Percentiles rank a stretch among this genome's conserved stretches.
Evolutionary conservation across 2,113 vertebrate genomes (phyloP).

Genomic region (Catagonus wagneri): DNA sequence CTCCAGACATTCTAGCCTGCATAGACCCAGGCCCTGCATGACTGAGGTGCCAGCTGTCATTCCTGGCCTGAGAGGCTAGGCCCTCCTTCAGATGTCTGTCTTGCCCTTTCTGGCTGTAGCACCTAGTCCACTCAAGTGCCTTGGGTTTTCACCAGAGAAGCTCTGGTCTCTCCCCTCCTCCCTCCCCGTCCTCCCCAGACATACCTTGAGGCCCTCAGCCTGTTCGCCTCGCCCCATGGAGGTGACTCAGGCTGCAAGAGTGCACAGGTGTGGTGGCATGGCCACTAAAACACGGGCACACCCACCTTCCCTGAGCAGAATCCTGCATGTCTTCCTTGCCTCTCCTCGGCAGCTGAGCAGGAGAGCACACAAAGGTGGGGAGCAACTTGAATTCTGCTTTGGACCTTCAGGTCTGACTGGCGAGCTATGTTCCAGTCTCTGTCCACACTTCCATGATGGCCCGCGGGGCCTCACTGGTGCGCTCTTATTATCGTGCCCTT

Average conservation of each 20-base stretch:
- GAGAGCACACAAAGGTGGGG: not conserved
- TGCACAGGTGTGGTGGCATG: constrained; percentile 33
- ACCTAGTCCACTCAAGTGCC: not conserved
- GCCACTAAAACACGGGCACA: not conserved
- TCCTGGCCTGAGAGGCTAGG: not conserved
- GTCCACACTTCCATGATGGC: not conserved
- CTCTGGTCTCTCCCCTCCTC: not conserved
- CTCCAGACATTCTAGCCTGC: not conserved
- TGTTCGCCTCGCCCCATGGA: fast-evolving
- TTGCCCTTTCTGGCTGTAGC: not conserved
- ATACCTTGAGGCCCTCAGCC: not conserved
- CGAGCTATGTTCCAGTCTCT: not conserved
- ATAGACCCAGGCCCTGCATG: not conserved
- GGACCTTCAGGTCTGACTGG: not conserved
- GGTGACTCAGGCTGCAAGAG: constrained; percentile 53
- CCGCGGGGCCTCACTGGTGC: not conserved
- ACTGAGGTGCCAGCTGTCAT: not conserved
- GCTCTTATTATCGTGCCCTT: not conserved
- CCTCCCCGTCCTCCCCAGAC: too few relatives aligned
- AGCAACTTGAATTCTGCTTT: not conserved
- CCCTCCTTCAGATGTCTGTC: not conserved
- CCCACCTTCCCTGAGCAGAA: not conserved
- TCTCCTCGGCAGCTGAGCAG: not conserved
- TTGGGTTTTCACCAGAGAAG: not conserved
- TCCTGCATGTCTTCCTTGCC: not conserved